Evolutionary conservation across 1,140 invertebrate genomes (phyloP), one percentile per base, ranked within the genome.

Genomic region (Onthophagus taurus): DNA sequence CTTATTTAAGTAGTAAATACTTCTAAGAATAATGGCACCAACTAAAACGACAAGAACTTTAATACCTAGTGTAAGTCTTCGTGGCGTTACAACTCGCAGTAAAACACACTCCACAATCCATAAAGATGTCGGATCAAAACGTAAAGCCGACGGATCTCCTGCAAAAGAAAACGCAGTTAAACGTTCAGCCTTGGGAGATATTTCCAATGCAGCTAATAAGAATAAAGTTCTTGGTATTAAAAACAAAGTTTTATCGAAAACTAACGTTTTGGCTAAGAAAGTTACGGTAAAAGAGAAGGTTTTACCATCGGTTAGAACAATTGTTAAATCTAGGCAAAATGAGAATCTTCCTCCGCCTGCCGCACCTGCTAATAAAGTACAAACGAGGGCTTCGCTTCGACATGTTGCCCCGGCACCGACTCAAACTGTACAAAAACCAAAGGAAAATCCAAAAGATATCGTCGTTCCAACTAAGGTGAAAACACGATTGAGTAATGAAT

Each of bases 141-240:
- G 73, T 56, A 75, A 76, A 67, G 73, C 73, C 8, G 72, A 72
- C 45, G 51, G 48, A 31, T 75, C 72, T 45, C 73, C 73, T 9
- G 49, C 70, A 16, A 74, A 73, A 62, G 71, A 74, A 56, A 53
- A 48, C 24, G 69, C 65, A 3, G 42, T 47, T 8, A 87, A 85
- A 60, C 67, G 82, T 55, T 77, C 76, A 42, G 81, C 81, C 2
- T 76, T 88, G 53, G 80, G 80, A 48, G 84, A 88, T 56, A 74
- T 87, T 34, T 86, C 83, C 3, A 87, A 86, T 69, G 80, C 68
- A 42, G 33, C 64, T 66, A 45, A 60, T 60, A 51, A 72, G 13
- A 31, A 33, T 24, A 47, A 47, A 39, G 16, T 21, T 17, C 9
- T 30, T 13, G 19, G 58, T 38, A 59, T 61, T 9, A 68, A 67